These are phyloP conservation scores for Catocala fraxini DNA, from an alignment of 2,888 invertebrate genomes.

Conservation along the genomic window DNA sequence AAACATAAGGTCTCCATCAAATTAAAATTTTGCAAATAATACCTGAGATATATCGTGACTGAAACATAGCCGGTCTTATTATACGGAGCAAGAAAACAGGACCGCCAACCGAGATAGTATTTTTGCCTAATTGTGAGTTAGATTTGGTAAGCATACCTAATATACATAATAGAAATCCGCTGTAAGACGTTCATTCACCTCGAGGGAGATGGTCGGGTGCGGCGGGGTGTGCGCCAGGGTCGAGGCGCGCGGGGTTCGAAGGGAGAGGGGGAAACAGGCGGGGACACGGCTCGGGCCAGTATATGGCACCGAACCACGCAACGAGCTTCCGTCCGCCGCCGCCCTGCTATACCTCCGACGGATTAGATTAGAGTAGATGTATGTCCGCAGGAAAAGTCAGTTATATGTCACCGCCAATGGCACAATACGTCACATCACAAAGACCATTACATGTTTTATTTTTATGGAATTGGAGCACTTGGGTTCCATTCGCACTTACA, in stretches of 20 bases:
- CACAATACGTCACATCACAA: constrained; percentile 10
- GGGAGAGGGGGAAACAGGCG: constrained; percentile 12
- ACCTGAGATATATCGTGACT: too few species aligned
- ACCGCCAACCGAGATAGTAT: background rate
- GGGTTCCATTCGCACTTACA: background rate
- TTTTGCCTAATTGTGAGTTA: constrained; percentile 28
- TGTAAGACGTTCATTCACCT: constrained; percentile 77
- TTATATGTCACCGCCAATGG: constrained; percentile 22
- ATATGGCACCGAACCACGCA: constrained; percentile 52
- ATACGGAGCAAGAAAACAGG: background rate
- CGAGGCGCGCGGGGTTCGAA: constrained; percentile 27
- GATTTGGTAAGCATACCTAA: constrained; percentile 52
- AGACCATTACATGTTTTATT: constrained; percentile 4
- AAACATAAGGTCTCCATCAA: too few species aligned
- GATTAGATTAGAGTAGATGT: constrained; percentile 38
- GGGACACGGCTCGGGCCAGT: constrained; percentile 28
- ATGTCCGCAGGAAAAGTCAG: constrained; percentile 27
- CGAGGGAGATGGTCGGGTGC: constrained; percentile 54
- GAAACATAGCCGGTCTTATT: too few species aligned
- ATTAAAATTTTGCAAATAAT: too few species aligned
- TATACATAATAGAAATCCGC: constrained; percentile 66
- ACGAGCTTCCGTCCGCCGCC: constrained; percentile 49
- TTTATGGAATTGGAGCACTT: background rate
- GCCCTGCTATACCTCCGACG: constrained; percentile 34
- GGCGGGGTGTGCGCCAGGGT: constrained; percentile 21